phyloP scores from a whole-genome alignment of 2,888 invertebrate species.

The Prosopocoilus inquinatus region DNA sequence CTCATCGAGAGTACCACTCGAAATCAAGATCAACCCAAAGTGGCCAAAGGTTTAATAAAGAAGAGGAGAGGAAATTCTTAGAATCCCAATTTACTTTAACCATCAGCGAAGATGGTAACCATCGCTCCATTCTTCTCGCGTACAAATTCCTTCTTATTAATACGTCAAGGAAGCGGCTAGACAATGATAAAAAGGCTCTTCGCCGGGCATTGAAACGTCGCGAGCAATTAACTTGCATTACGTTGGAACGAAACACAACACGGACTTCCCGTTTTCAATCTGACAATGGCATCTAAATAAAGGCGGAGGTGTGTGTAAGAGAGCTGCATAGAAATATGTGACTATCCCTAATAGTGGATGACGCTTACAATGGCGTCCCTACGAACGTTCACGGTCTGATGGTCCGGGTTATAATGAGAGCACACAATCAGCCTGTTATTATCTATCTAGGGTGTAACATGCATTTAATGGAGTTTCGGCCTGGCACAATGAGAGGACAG shows the following conservation, averaged over 20 bases:
- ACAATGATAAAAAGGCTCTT: too few species aligned
- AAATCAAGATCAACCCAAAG: too few species aligned
- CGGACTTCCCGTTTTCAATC: not conserved
- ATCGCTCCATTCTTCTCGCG: too few species aligned
- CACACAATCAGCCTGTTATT: conserved; percentile 42
- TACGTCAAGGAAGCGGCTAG: too few species aligned
- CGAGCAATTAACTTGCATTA: too few species aligned
- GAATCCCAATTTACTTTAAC: too few species aligned
- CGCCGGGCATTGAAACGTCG: too few species aligned
- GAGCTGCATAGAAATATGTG: conserved; percentile 4
- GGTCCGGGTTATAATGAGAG: conserved; percentile 29
- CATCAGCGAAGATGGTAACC: too few species aligned
- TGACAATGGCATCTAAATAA: conserved; percentile 11
- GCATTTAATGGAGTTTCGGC: conserved; percentile 37
- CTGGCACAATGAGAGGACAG: conserved; percentile 17
- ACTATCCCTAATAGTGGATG: conserved; percentile 16
- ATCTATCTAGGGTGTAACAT: conserved; percentile 39
- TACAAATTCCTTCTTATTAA: too few species aligned
- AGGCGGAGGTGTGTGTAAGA: conserved; percentile 14
- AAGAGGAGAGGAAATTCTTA: too few species aligned
- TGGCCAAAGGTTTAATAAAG: too few species aligned
- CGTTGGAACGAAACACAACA: not conserved
- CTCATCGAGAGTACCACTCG: too few species aligned
- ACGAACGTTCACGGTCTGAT: conserved; percentile 28
- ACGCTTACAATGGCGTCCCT: conserved; percentile 21